These are phyloP conservation scores for Sarotherodon lohbergeri DNA, from an alignment of 2,113 vertebrate species.

Conservation along the genomic window DNA sequence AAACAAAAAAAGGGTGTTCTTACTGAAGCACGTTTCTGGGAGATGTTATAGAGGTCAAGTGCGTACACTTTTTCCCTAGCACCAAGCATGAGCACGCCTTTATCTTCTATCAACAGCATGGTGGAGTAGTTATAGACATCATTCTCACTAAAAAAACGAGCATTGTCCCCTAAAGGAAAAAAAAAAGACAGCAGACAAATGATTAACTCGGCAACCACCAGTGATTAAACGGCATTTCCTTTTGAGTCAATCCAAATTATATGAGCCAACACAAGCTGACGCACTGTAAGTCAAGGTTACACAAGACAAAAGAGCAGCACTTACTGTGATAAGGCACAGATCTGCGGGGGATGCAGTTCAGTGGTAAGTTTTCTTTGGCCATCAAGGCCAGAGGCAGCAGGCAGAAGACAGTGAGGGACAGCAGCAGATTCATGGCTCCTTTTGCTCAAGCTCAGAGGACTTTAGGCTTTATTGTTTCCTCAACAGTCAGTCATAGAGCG, in stretches of 20 bases:
- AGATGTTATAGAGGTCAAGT: constrained; percentile 71
- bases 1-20: constrained; percentile 5
- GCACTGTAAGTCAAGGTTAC: not conserved
- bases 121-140: constrained; percentile 71
- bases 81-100: constrained; percentile 65
- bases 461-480: constrained; percentile 40
- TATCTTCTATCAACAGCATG: constrained; percentile 73
- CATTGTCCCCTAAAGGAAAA: constrained; percentile 45
- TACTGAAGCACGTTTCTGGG: constrained; percentile 63
- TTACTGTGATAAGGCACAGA: constrained; percentile 61
- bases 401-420: constrained; percentile 44
- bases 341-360: constrained; percentile 48
- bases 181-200: not conserved
- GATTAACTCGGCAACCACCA: not conserved
- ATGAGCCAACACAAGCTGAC: not conserved
- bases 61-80: constrained; percentile 73
- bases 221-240: not conserved
- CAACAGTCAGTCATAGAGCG: constrained; percentile 22
- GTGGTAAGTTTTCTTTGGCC: constrained; percentile 1
- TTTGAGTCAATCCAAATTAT: not conserved
- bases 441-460: constrained; percentile 15
- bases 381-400: constrained; percentile 32
- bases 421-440: constrained; percentile 51
- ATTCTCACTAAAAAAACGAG: constrained; percentile 55
- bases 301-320: constrained; percentile 11